Evolutionary conservation across 1,140 invertebrate species (phyloP).

Genomic region (Caenorhabditis brenneri): DNA sequence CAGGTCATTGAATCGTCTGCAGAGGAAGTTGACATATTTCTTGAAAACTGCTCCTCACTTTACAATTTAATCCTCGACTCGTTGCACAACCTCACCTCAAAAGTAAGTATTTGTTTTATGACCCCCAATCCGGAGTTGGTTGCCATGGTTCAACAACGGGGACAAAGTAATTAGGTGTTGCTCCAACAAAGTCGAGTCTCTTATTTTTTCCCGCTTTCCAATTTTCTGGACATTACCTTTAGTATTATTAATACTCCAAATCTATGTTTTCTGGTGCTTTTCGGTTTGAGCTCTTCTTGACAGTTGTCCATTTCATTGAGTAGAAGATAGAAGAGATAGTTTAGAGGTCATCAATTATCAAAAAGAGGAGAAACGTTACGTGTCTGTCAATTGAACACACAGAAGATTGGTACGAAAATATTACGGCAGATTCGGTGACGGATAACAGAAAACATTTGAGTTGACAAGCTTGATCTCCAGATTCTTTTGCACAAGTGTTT

Average conservation of each 20-base stretch:
- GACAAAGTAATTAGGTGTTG: neutral
- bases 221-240: neutral
- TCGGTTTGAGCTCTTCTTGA: neutral
- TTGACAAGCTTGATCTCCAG: no score
- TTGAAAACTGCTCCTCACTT: slow-evolving; percentile 56
- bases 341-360: slow-evolving; percentile 39
- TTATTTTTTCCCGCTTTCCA: neutral
- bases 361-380: slow-evolving; percentile 7
- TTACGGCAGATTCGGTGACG: neutral
- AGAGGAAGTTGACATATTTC: slow-evolving; percentile 49
- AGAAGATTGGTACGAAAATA: slow-evolving; percentile 12
- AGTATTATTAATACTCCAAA: neutral
- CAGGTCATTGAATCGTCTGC: slow-evolving; percentile 25
- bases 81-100: slow-evolving; percentile 52
- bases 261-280: neutral
- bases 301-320: slow-evolving; percentile 14
- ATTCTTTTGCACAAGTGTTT: no score
- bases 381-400: slow-evolving; percentile 11
- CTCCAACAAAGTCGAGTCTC: neutral
- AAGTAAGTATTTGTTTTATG: slow-evolving; percentile 45
- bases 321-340: neutral
- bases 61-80: slow-evolving; percentile 58
- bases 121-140: neutral
- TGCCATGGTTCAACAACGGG: neutral
- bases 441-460: slow-evolving; percentile 4